phyloP scores from a whole-genome alignment of 1,140 invertebrate species.

The Cyphomyrmex costatus region DNA sequence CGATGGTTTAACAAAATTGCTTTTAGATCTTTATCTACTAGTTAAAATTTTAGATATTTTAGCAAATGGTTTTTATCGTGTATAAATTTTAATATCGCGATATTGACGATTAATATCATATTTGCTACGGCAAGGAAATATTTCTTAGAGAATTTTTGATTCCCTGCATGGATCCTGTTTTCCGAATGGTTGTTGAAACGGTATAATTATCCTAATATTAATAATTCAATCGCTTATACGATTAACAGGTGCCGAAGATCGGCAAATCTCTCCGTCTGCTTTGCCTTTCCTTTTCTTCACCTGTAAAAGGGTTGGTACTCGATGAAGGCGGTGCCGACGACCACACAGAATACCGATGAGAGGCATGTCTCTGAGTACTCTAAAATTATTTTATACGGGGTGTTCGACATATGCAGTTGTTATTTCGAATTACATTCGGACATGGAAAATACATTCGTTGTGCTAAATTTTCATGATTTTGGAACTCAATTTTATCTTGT shows the following conservation, averaged over 20 bases:
- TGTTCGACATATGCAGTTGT: conserved; percentile 61
- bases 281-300: conserved; percentile 49
- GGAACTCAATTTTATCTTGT: not conserved
- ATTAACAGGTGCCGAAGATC: conserved; percentile 81
- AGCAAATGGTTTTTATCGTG: no score
- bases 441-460: not conserved
- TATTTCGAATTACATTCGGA: not conserved
- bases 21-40: no score
- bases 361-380: conserved; percentile 70
- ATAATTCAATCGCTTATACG: conserved; percentile 82
- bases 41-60: no score
- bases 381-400: conserved; percentile 76
- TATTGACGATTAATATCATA: not conserved
- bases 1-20: no score
- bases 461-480: not conserved
- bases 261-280: conserved; percentile 32
- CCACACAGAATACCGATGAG: conserved; percentile 78
- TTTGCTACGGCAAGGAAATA: not conserved
- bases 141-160: conserved; percentile 18
- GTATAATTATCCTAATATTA: conserved; percentile 82
- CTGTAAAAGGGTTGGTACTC: conserved; percentile 66
- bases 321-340: conserved; percentile 74
- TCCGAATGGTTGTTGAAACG: conserved; percentile 48
- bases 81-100: not conserved
- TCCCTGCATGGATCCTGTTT: conserved; percentile 10